A percentile compares a stretch with the other conserved stretches of the same genome.
Conservation (phyloP, 2,797 vertebrate species). For the Lophotriccus pileatus region DNA sequence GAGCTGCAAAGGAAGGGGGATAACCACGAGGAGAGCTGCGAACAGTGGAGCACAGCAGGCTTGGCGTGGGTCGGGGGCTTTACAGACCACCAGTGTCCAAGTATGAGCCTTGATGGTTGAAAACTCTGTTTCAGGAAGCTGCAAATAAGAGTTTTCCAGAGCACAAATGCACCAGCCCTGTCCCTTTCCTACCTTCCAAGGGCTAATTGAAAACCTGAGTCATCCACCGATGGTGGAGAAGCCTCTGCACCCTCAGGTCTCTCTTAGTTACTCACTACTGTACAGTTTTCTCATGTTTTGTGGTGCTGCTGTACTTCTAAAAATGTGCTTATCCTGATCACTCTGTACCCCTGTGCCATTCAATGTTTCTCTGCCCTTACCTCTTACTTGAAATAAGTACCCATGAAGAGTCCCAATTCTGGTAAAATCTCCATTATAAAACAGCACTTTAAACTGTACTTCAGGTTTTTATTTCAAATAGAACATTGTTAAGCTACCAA, state of each 20-base stretch:
- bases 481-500: neutral
- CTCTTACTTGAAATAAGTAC: neutral
- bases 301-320: neutral
- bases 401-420: neutral
- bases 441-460: neutral
- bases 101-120: neutral
- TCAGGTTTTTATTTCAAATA: neutral
- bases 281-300: neutral
- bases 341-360: neutral
- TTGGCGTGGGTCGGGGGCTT: neutral
- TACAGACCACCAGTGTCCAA: neutral
- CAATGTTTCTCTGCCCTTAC: neutral
- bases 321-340: neutral
- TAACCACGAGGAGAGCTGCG: neutral
- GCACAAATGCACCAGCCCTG: neutral
- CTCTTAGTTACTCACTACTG: neutral
- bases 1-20: neutral
- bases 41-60: neutral
- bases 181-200: neutral
- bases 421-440: neutral
- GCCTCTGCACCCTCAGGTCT: neutral
- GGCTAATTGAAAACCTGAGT: slow-evolving; percentile 16
- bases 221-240: neutral
- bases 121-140: neutral
- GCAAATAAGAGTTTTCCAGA: neutral